A percentile compares a stretch with the other conserved stretches of the same genome.
These are phyloP conservation scores for Caenorhabditis sp. DNA, from an alignment of 2,888 invertebrate genomes.

Conservation along the genomic window DNA sequence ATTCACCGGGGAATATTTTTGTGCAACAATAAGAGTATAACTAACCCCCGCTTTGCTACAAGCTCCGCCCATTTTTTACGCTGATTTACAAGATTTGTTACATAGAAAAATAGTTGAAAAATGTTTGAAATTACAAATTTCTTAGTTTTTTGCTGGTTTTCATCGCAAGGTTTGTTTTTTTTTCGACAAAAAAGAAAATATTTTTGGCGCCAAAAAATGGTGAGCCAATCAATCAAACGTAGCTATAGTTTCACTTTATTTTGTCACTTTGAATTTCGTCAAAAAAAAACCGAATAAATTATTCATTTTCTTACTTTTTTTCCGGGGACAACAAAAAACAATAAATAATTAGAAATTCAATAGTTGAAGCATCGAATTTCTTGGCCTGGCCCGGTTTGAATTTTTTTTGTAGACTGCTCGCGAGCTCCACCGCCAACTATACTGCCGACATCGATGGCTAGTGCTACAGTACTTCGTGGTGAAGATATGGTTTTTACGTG, in stretches of 20 bases:
- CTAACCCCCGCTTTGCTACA: not conserved
- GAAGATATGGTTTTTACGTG: slow-evolving; percentile 69
- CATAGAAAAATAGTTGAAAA: not conserved
- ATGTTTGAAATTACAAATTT: not conserved
- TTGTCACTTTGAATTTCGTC: not conserved
- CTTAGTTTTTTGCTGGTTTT: not conserved
- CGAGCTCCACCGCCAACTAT: slow-evolving; percentile 57
- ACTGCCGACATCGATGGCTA: slow-evolving; percentile 61
- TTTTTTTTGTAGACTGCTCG: slow-evolving; percentile 63
- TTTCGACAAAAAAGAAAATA: not conserved
- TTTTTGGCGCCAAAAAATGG: not conserved
- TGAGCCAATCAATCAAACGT: not conserved
- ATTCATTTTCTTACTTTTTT: slow-evolving; percentile 18
- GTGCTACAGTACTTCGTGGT: slow-evolving; percentile 64
- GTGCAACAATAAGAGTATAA: not conserved
- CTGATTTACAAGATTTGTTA: not conserved
- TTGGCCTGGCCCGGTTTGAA: not conserved
- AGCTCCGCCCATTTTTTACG: not conserved
- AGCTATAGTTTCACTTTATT: not conserved
- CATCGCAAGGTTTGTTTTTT: not conserved
- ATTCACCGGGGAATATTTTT: not conserved
- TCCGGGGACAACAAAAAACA: not conserved
- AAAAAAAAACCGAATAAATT: slow-evolving; percentile 8
- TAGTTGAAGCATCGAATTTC: not conserved
- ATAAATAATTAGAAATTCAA: slow-evolving; percentile 1